Percentiles rank a stretch among this genome's conserved stretches.
Evolutionary conservation across 2,797 vertebrate genomes (phyloP).

Genomic region (Amblyopsis hoosieri): DNA sequence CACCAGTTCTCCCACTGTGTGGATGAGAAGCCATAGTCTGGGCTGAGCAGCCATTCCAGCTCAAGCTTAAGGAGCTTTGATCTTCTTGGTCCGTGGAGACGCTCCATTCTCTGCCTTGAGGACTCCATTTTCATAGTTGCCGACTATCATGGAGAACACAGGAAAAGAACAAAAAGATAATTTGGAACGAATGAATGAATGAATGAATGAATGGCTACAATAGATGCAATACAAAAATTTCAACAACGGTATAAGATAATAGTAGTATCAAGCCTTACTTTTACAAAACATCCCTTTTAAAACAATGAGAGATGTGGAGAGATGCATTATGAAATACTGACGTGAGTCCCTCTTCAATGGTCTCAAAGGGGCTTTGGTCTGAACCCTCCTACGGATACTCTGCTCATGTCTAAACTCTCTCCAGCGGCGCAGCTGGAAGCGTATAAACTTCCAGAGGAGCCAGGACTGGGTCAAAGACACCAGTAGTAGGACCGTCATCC

Average conservation of each 20-base stretch:
- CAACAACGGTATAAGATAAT: neutral
- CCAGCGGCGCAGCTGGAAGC: constrained; percentile 95
- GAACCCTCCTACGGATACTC: constrained; percentile 78
- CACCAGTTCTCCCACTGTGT: constrained; percentile 41
- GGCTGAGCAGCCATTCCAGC: constrained; percentile 36
- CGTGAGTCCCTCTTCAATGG: constrained; percentile 87
- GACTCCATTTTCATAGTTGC: constrained; percentile 92
- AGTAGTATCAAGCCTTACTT: neutral
- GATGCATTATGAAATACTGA: constrained; percentile 61
- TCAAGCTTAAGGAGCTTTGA: constrained; percentile 87
- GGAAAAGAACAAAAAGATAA: neutral
- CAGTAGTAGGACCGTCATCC: constrained; percentile 89
- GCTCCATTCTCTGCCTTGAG: constrained; percentile 93
- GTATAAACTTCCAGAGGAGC: constrained; percentile 98
- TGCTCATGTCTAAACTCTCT: constrained; percentile 91
- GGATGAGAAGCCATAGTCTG: constrained; percentile 50
- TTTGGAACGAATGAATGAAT: neutral
- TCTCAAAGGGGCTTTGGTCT: constrained; percentile 79
- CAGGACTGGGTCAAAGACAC: constrained; percentile 93
- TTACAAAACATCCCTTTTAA: neutral
- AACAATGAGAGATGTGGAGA: neutral
- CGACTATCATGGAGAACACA: constrained; percentile 59
- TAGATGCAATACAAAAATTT: too few species aligned
- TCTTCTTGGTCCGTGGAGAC: constrained; percentile 92
- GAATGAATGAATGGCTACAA: neutral